Base-by-base conservation (phyloP, 1,140 invertebrate genomes). In the Drosophila funebris region DNA sequence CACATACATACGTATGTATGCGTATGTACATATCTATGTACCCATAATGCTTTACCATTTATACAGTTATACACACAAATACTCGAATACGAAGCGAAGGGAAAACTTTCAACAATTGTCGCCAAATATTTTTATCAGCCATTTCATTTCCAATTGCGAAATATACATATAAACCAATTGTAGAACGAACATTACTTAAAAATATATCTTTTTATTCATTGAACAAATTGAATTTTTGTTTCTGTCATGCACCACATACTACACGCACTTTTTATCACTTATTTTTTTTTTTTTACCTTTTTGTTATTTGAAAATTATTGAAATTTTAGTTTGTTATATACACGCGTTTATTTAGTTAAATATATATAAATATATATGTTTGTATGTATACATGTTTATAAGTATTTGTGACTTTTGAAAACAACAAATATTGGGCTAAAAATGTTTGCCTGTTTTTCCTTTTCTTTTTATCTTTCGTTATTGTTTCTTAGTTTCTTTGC, bases 11-110 rank as follows among this genome's bases (percentile, higher is more conserved):
- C 24, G 5, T 44, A 39, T 18, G 9, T 52, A 52, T 31, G 14
- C 16, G n/a, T n/a, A 46, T n/a, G 18, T 43, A 58, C 22, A 58
- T 46, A 60, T 16, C 29, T 44, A 60, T 71, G 27, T 70, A n/a
- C 11, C 6, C 44, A 48, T 4, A 14, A 48, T 48, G 44, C 41
- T 48, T 27, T 52, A 18, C 63, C 56, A 61, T 87, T 69, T 27
- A 56, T 87, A 81, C 75, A 76, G 82, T 87, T 87, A 87, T 87
- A 87, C 83, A 87, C 78, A 87, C 83, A 73, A 75, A 67, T 78
- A 74, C 39, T 43, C 24, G 69, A 48, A 62, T 46, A 68, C 16
- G 18, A 52, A n/a, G 24, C 56, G 37, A 57, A 41, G 57, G 29
- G 20, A 33, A 58, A 77, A 67, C 63, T 67, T 73, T 63, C 8